phyloP scores from a whole-genome alignment of 2,797 vertebrate genomes.

The Sardinella longiceps region DNA sequence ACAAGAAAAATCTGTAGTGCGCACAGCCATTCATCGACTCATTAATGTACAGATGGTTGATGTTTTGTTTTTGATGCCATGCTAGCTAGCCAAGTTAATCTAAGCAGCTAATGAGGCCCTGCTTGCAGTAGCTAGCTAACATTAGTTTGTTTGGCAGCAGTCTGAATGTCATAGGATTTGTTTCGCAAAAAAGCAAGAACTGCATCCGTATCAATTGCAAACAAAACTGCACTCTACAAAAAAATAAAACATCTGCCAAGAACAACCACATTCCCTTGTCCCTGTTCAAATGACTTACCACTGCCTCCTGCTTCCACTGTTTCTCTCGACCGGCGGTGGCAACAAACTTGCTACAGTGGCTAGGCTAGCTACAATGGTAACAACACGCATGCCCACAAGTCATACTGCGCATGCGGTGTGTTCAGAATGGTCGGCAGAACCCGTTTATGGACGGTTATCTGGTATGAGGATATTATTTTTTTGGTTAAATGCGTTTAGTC shows the following conservation, averaged over 20 bases:
- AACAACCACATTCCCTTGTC: not conserved
- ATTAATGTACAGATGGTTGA: not conserved
- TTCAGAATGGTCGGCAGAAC: too few species aligned
- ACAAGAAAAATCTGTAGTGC: not conserved
- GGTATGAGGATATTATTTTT: too few species aligned
- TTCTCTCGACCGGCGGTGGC: slow-evolving; percentile 1
- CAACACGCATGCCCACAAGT: slow-evolving; percentile 1
- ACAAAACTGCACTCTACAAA: not conserved
- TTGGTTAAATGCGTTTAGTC: too few species aligned
- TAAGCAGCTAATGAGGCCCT: slow-evolving; percentile 7
- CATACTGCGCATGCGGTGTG: slow-evolving; percentile 11
- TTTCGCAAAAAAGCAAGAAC: not conserved
- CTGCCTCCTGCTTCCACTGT: not conserved
- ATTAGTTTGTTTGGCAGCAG: not conserved
- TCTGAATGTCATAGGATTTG: not conserved
- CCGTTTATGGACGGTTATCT: too few species aligned
- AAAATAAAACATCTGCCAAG: not conserved
- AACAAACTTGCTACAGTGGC: not conserved
- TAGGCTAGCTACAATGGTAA: not conserved
- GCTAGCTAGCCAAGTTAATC: slow-evolving; percentile 30
- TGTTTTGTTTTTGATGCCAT: slow-evolving; percentile 20
- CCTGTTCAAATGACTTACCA: not conserved
- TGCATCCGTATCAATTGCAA: too few species aligned
- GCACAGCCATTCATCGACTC: not conserved
- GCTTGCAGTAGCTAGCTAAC: not conserved